Conservation (phyloP, 2,888 invertebrate species). For the Gastrophysa polygoni region DNA sequence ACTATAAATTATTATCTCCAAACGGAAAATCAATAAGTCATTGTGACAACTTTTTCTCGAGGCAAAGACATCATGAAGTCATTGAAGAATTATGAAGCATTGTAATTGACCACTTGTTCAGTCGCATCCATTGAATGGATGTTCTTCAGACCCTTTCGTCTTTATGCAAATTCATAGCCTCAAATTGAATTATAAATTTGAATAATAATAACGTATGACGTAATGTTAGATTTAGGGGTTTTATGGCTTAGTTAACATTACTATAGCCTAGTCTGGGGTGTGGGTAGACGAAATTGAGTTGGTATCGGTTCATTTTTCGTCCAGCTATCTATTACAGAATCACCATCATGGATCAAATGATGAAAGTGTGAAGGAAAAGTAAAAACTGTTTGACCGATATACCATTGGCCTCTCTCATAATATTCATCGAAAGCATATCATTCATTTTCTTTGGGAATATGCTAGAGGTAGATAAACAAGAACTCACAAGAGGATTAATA, state of each 20-base stretch:
- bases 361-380: no score
- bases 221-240: slow-evolving; percentile 56
- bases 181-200: slow-evolving; percentile 61
- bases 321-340: no score
- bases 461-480: no score
- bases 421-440: no score
- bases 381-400: no score
- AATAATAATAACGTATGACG: slow-evolving; percentile 59
- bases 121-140: slow-evolving; percentile 35
- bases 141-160: slow-evolving; percentile 52
- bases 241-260: slow-evolving; percentile 54
- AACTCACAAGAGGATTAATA: no score
- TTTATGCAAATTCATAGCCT: slow-evolving; percentile 60
- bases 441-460: no score
- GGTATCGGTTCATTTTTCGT: not conserved
- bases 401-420: no score
- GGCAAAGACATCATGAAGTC: slow-evolving; percentile 35
- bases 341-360: no score
- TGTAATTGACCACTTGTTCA: slow-evolving; percentile 54
- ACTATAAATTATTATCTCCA: not conserved
- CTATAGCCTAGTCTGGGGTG: slow-evolving; percentile 1
- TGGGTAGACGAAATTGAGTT: not conserved
- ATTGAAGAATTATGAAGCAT: slow-evolving; percentile 35
- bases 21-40: not conserved
- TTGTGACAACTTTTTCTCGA: slow-evolving; percentile 21